Evolutionary conservation across 1,140 invertebrate genomes (phyloP).

Genomic region (Protaetia brevitarsis): DNA sequence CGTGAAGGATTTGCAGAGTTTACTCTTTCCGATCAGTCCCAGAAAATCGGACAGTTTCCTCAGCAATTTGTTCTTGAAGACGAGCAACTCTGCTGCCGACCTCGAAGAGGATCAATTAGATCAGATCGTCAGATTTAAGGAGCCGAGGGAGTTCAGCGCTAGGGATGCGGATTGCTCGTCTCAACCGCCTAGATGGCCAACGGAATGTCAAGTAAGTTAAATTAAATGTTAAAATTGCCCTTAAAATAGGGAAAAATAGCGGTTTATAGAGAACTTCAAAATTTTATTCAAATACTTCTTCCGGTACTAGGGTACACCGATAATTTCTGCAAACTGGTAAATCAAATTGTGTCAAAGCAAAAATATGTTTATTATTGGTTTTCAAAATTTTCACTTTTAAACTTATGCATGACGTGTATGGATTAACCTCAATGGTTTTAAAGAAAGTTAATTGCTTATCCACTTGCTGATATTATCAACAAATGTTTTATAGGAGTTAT

Average conservation of each 20-base stretch:
- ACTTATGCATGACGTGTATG: no score
- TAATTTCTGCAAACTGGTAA: no score
- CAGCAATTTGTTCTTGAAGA: slow-evolving; percentile 27
- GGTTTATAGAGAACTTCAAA: no score
- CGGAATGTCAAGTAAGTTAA: slow-evolving; percentile 73
- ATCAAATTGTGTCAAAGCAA: no score
- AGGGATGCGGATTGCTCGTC: slow-evolving; percentile 62
- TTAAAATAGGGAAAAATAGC: not conserved
- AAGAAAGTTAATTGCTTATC: no score
- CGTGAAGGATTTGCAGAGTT: slow-evolving; percentile 59
- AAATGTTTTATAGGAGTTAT: no score
- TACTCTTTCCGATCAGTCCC: slow-evolving; percentile 55
- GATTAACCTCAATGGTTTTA: no score
- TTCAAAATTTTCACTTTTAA: no score
- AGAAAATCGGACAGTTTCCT: slow-evolving; percentile 34
- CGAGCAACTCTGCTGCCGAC: not conserved
- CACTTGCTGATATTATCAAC: no score
- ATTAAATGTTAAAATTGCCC: not conserved
- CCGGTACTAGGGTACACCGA: no score
- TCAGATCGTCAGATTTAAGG: slow-evolving; percentile 58
- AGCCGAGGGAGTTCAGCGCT: slow-evolving; percentile 63
- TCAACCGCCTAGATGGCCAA: slow-evolving; percentile 80
- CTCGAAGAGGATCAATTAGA: slow-evolving; percentile 15
- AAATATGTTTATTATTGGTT: no score
- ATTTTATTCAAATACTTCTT: no score